These are phyloP conservation scores for Pogonognathellus flavescens DNA, from an alignment of 1,140 invertebrate genomes.

Conservation along the genomic window DNA sequence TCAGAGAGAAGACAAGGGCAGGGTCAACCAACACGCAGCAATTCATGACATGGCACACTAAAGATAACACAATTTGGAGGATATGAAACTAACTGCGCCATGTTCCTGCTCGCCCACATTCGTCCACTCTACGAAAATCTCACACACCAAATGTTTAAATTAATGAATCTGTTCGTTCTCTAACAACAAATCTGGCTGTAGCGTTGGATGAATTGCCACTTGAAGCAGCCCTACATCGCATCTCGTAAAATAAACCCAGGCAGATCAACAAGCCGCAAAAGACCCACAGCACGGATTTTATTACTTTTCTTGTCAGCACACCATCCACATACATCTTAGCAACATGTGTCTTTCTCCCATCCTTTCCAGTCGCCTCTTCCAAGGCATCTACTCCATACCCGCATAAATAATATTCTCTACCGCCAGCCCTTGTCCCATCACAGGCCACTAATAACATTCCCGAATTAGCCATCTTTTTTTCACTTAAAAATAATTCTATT, in stretches of 20 bases:
- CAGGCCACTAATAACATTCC: too few species aligned
- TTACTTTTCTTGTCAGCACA: not conserved
- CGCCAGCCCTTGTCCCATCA: too few species aligned
- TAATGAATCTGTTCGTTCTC: not conserved
- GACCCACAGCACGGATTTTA: not conserved
- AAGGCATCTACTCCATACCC: too few species aligned
- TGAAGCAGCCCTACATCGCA: not conserved
- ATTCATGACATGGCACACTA: slow-evolving; percentile 32
- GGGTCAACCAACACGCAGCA: slow-evolving; percentile 15
- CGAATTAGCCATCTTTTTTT: too few species aligned
- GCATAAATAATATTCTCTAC: too few species aligned
- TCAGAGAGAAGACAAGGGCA: slow-evolving; percentile 25
- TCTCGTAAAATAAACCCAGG: not conserved
- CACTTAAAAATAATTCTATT: too few species aligned
- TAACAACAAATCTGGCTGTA: too few species aligned
- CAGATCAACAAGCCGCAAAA: not conserved
- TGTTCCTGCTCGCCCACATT: too few species aligned
- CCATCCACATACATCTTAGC: not conserved
- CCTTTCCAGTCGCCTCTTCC: too few species aligned
- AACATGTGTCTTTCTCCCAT: not conserved
- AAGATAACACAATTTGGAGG: slow-evolving; percentile 34
- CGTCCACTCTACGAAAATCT: not conserved
- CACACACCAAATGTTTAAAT: not conserved
- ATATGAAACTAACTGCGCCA: too few species aligned
- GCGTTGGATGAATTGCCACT: too few species aligned